Conservation (phyloP, 2,113 vertebrate species). For the Trinectes maculatus region DNA sequence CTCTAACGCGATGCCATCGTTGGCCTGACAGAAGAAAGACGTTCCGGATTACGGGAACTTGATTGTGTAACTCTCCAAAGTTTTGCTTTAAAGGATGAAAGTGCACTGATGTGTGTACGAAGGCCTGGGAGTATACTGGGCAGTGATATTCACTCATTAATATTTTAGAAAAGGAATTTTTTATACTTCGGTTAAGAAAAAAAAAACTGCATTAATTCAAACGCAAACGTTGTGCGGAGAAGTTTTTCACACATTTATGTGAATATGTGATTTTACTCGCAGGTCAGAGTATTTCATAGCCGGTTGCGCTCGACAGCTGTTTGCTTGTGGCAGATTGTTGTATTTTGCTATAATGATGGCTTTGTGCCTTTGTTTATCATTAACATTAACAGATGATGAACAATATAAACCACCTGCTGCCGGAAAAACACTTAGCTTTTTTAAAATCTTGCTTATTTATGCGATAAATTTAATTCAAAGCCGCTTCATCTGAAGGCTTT, state of each 20-base stretch:
- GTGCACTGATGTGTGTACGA: background rate
- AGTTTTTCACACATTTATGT: background rate
- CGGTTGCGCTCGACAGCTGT: conserved; percentile 13
- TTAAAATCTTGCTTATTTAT: background rate
- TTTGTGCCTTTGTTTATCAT: conserved; percentile 6
- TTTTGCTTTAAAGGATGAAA: conserved; percentile 28
- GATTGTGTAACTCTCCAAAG: conserved; percentile 2
- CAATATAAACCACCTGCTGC: conserved; percentile 9
- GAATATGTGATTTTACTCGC: background rate
- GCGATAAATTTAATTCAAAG: background rate
- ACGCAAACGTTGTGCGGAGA: background rate
- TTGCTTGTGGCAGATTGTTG: background rate
- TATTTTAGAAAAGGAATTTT: conserved; percentile 35
- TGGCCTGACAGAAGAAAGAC: conserved; percentile 16
- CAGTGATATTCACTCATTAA: conserved; percentile 25
- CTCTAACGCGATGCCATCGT: conserved; percentile 16
- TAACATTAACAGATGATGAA: conserved; percentile 1
- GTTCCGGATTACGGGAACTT: conserved; percentile 5
- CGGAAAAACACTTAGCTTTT: background rate
- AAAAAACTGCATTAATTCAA: background rate
- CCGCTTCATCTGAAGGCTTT: conserved; percentile 1
- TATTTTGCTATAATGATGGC: conserved; percentile 6
- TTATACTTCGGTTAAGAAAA: background rate
- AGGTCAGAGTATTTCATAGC: conserved; percentile 1
- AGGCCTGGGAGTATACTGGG: background rate